phyloP scores from a whole-genome alignment of 2,888 invertebrate genomes.

The Aricia artaxerxes region DNA sequence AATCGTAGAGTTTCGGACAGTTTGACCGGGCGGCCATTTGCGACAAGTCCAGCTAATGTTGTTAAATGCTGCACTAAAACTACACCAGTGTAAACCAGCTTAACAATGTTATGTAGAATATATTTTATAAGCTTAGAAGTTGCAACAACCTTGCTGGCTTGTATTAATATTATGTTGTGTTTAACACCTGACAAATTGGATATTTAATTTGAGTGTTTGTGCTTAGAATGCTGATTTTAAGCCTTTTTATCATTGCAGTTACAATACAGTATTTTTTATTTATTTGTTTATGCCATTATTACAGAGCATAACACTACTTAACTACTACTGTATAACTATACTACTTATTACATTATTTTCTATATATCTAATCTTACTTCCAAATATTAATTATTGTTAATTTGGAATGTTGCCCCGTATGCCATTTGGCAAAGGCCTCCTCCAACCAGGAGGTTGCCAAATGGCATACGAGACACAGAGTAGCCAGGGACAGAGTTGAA shows the following conservation, averaged over 20 bases:
- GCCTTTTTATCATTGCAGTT: background rate
- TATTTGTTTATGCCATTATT: too few relatives aligned
- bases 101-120: conserved; percentile 22
- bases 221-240: background rate
- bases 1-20: conserved; percentile 51
- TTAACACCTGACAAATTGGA: background rate
- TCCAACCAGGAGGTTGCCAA: too few relatives aligned
- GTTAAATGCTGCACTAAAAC: conserved; percentile 52
- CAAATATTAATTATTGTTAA: too few relatives aligned
- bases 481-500: too few relatives aligned
- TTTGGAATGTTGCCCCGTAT: too few relatives aligned
- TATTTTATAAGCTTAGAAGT: conserved; percentile 5
- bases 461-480: too few relatives aligned
- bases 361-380: too few relatives aligned
- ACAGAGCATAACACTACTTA: too few relatives aligned
- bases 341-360: too few relatives aligned
- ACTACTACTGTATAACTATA: too few relatives aligned
- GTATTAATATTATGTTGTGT: background rate
- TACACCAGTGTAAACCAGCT: conserved; percentile 12
- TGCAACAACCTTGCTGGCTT: background rate
- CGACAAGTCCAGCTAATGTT: conserved; percentile 59
- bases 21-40: conserved; percentile 53
- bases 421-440: too few relatives aligned
- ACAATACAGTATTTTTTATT: too few relatives aligned
- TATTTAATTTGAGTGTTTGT: background rate